A percentile compares a stretch with the other conserved stretches of the same genome.
These are phyloP conservation scores for Blomia tropicalis DNA, from an alignment of 2,888 invertebrate genomes.

Conservation along the genomic window DNA sequence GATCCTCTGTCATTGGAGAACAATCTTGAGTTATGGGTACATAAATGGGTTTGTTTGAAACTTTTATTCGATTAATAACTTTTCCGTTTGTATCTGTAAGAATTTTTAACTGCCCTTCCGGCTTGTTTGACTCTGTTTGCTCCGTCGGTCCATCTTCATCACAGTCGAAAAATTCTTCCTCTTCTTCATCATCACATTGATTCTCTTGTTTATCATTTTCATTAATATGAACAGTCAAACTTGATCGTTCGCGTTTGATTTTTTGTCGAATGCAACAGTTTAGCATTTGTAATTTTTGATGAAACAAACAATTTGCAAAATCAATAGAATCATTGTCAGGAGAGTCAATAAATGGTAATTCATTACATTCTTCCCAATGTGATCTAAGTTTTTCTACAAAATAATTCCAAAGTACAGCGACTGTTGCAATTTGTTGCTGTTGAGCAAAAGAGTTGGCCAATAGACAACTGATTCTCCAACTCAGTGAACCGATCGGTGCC, in stretches of 20 bases:
- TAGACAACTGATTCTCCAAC: slow-evolving; percentile 61
- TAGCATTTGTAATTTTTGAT: slow-evolving; percentile 74
- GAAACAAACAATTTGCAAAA: slow-evolving; percentile 68
- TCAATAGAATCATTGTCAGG: slow-evolving; percentile 53
- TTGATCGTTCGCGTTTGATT: slow-evolving; percentile 33
- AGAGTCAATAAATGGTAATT: slow-evolving; percentile 41
- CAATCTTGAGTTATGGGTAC: slow-evolving; percentile 72
- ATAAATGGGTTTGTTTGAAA: slow-evolving; percentile 54
- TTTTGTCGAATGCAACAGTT: slow-evolving; percentile 45
- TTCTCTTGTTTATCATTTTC: background rate
- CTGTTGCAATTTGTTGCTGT: slow-evolving; percentile 46
- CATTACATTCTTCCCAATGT: slow-evolving; percentile 56
- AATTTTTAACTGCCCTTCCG: slow-evolving; percentile 27
- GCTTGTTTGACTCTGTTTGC: background rate
- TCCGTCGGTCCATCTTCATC: slow-evolving; percentile 28
- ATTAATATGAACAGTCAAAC: background rate
- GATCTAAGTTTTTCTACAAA: slow-evolving; percentile 74
- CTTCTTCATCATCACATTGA: slow-evolving; percentile 30
- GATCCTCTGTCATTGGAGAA: slow-evolving; percentile 92
- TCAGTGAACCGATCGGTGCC: slow-evolving; percentile 57
- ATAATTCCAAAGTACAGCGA: slow-evolving; percentile 85
- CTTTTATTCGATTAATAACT: slow-evolving; percentile 29
- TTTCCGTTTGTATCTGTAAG: slow-evolving; percentile 22
- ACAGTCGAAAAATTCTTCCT: slow-evolving; percentile 36
- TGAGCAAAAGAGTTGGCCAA: slow-evolving; percentile 56